Evolutionary conservation across 2,888 invertebrate genomes (phyloP).

Genomic region (Stenotaenia linearis): DNA sequence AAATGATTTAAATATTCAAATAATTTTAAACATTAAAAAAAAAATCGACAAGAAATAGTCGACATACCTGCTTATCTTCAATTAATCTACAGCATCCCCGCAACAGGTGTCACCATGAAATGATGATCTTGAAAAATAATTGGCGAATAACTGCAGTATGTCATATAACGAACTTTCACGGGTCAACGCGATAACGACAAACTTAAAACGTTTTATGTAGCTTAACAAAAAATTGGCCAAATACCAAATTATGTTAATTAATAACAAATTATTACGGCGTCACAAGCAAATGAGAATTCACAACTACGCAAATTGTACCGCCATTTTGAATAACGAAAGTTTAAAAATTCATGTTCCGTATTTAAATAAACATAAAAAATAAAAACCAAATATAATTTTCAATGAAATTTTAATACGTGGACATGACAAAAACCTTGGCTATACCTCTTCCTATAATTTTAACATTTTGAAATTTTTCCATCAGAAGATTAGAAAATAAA

Average conservation of each 20-base stretch:
- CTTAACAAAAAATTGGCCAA: background rate
- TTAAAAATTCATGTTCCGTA: background rate
- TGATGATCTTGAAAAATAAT: background rate
- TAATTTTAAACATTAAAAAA: too few species aligned
- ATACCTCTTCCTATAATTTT: background rate
- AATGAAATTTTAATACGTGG: conserved; percentile 5
- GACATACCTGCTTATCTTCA: too few species aligned
- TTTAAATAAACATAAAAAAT: background rate
- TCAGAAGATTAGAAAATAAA: background rate
- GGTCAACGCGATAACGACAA: background rate
- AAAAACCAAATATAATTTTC: background rate
- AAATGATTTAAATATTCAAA: too few species aligned
- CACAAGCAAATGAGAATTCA: too few species aligned
- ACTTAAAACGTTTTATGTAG: background rate
- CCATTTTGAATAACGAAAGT: too few species aligned
- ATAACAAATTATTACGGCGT: too few species aligned
- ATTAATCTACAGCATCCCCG: background rate
- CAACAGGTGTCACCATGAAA: background rate
- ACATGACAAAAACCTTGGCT: conserved; percentile 4
- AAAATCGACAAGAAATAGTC: too few species aligned
- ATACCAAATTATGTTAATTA: background rate
- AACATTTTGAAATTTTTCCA: conserved; percentile 9
- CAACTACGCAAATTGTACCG: too few species aligned
- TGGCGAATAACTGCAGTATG: background rate
- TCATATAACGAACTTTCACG: background rate